These are phyloP conservation scores for Steinernema khuongi DNA, from an alignment of 1,140 invertebrate genomes.

Conservation along the genomic window DNA sequence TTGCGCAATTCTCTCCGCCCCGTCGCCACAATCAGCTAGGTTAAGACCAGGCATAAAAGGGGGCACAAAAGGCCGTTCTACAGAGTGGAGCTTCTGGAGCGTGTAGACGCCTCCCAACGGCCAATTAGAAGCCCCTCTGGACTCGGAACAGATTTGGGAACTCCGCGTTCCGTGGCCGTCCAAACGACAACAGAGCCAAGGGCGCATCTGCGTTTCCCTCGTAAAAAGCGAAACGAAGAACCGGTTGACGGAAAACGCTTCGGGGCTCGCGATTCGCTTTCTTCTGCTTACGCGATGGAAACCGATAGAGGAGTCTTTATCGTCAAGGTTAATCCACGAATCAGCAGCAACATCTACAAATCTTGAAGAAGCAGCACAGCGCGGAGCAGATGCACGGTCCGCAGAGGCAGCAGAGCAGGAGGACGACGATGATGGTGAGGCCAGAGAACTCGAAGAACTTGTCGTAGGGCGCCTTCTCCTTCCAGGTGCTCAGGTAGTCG, in stretches of 20 bases:
- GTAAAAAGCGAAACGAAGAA: background rate
- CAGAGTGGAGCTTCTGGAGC: too few relatives aligned
- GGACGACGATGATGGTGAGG: background rate
- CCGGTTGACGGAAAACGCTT: background rate
- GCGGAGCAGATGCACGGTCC: background rate
- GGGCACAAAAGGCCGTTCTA: too few relatives aligned
- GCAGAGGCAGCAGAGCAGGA: background rate
- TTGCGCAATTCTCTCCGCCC: too few relatives aligned
- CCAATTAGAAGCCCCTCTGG: too few relatives aligned
- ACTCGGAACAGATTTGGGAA: constrained; percentile 10
- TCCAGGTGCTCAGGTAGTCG: background rate
- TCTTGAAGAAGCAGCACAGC: background rate
- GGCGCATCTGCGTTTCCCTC: background rate
- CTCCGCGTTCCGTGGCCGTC: background rate
- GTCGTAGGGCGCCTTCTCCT: background rate
- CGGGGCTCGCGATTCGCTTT: too few relatives aligned
- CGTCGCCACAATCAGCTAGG: too few relatives aligned
- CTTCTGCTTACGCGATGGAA: background rate
- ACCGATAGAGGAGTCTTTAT: background rate
- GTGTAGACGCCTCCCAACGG: too few relatives aligned
- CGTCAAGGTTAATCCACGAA: background rate
- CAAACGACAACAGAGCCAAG: background rate
- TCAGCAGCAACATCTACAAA: too few relatives aligned
- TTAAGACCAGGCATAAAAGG: too few relatives aligned
- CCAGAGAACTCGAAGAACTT: background rate